A percentile compares a stretch with the other conserved stretches of the same genome.
Evolutionary conservation across 2,797 vertebrate genomes (phyloP).

Genomic region (Hydrolagus colliei): DNA sequence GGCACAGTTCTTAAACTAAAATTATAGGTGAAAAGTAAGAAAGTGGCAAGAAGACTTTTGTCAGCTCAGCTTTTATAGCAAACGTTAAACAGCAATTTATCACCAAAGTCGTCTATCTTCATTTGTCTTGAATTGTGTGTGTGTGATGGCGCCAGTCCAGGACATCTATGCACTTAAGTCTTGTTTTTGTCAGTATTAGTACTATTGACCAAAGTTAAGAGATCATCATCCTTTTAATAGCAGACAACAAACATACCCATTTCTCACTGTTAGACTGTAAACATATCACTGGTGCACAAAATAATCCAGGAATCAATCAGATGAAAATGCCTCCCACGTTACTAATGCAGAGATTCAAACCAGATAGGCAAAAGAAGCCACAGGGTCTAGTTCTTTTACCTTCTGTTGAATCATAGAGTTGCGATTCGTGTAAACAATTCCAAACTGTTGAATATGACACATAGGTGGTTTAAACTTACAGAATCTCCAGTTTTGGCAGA

Average conservation of each 20-base stretch:
- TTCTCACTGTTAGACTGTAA: background rate
- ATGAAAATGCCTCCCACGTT: background rate
- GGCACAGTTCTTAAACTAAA: background rate
- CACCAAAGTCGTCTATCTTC: background rate
- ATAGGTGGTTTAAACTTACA: constrained; percentile 59
- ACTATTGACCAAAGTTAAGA: background rate
- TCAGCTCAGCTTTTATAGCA: background rate
- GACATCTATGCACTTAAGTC: background rate
- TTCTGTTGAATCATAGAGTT: background rate
- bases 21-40: background rate
- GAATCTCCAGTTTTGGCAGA: constrained; percentile 96
- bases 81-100: constrained; percentile 13
- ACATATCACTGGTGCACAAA: background rate
- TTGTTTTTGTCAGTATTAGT: background rate
- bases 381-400: background rate
- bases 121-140: background rate
- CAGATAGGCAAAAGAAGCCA: too few relatives aligned
- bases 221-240: background rate
- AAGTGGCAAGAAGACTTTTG: background rate
- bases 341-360: background rate
- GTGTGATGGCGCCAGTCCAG: background rate
- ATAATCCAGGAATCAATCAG: background rate
- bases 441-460: background rate
- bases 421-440: background rate
- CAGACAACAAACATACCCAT: background rate